Evolutionary conservation across 2,888 invertebrate genomes (phyloP).

Genomic region (Patella pellucida): DNA sequence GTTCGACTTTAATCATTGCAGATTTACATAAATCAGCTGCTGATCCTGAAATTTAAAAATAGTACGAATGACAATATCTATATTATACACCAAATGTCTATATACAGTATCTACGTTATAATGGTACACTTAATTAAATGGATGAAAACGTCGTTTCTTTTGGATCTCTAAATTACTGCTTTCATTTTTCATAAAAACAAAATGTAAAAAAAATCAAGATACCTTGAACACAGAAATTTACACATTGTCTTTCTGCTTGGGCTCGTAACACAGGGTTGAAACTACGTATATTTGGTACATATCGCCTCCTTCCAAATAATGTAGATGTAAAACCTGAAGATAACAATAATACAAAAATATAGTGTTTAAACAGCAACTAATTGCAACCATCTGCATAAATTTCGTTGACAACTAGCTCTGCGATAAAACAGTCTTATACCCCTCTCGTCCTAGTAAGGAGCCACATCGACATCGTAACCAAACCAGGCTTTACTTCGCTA

Average conservation of each 20-base stretch:
- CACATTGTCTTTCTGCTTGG: conserved; percentile 65
- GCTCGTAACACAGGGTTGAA: conserved; percentile 47
- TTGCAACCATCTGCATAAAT: not conserved
- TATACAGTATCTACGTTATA: too few relatives aligned
- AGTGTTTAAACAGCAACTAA: not conserved
- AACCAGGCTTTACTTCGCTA: too few relatives aligned
- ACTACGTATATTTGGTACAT: conserved; percentile 56
- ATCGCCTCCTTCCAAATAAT: conserved; percentile 56
- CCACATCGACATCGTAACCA: too few relatives aligned
- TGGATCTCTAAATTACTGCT: not conserved
- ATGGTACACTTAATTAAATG: too few relatives aligned
- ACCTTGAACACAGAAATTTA: conserved; percentile 69
- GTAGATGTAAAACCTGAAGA: conserved; percentile 54
- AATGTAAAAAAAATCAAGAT: not conserved
- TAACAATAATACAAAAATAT: not conserved
- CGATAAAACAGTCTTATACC: not conserved
- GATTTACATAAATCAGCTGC: conserved; percentile 68
- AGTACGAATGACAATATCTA: not conserved
- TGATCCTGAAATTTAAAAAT: conserved; percentile 51
- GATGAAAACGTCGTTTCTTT: too few relatives aligned
- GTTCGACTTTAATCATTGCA: conserved; percentile 64
- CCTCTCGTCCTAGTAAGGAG: too few relatives aligned
- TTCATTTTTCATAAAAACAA: not conserved
- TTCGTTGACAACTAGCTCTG: not conserved
- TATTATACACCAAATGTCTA: too few relatives aligned